Conservation (phyloP, 2,888 invertebrate species). For the Gari tellinella region DNA sequence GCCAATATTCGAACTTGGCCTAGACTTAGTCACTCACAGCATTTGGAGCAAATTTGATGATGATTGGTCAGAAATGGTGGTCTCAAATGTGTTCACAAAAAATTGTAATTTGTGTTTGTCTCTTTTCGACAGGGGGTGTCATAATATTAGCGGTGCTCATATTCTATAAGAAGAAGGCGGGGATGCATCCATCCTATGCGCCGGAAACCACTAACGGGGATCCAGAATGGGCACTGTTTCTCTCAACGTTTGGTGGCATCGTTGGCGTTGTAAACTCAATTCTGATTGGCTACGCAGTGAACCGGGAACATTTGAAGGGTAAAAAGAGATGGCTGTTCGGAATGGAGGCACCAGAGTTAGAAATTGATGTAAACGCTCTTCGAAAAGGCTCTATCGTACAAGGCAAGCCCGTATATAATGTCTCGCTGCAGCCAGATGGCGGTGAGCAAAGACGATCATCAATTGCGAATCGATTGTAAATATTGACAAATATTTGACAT, state of each 20-base stretch:
- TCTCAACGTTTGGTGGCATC: constrained; percentile 36
- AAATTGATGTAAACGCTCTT: constrained; percentile 48
- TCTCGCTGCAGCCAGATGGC: too few relatives aligned
- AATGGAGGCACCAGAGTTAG: constrained; percentile 30
- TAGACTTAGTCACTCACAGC: too few relatives aligned
- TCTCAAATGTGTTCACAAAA: too few relatives aligned
- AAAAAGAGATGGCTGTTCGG: constrained; percentile 30
- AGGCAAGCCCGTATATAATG: not conserved
- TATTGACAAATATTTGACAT: too few relatives aligned
- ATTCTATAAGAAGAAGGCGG: constrained; percentile 68
- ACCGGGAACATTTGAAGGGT: not conserved
- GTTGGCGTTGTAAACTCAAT: constrained; percentile 36
- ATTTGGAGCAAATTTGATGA: too few relatives aligned
- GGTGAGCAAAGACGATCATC: too few relatives aligned
- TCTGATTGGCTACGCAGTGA: constrained; percentile 33
- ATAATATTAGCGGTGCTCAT: constrained; percentile 62
- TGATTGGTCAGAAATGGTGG: too few relatives aligned
- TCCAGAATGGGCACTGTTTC: constrained; percentile 47
- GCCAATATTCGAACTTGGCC: too few relatives aligned
- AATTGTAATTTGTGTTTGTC: too few relatives aligned
- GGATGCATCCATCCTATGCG: constrained; percentile 54
- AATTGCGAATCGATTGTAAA: too few relatives aligned
- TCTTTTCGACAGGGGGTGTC: constrained; percentile 43
- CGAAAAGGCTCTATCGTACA: constrained; percentile 30
- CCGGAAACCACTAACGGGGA: constrained; percentile 48